Evolutionary conservation across 2,797 vertebrate genomes (phyloP).

Genomic region (Sebastes miniatus): DNA sequence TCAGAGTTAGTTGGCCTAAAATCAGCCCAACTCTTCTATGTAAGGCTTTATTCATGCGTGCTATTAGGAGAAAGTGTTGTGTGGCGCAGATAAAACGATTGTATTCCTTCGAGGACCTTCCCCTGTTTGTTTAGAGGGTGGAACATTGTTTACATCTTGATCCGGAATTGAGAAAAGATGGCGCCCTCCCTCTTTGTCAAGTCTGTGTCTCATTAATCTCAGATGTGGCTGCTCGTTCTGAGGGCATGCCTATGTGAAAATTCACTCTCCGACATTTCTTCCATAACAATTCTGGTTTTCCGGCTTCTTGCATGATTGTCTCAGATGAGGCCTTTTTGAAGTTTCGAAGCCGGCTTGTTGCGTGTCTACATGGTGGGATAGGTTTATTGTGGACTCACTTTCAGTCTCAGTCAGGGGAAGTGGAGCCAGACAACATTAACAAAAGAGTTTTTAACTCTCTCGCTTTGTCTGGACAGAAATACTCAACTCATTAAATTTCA

Average conservation of each 20-base stretch:
- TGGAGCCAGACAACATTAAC: slow-evolving; percentile 11
- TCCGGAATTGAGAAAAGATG: slow-evolving; percentile 63
- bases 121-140: slow-evolving; percentile 69
- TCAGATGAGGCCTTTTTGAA: slow-evolving; percentile 39
- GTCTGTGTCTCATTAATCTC: slow-evolving; percentile 67
- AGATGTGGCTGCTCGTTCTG: slow-evolving; percentile 60
- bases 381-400: slow-evolving; percentile 30
- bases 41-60: slow-evolving; percentile 13
- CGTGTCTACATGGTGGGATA: slow-evolving; percentile 17
- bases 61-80: slow-evolving; percentile 69
- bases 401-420: background rate
- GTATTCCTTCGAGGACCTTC: slow-evolving; percentile 53
- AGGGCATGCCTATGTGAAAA: slow-evolving; percentile 28
- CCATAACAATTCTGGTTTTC: slow-evolving; percentile 38
- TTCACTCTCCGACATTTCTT: slow-evolving; percentile 28
- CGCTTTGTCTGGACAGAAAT: background rate
- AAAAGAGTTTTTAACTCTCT: background rate
- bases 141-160: slow-evolving; percentile 68
- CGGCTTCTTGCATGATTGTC: slow-evolving; percentile 13
- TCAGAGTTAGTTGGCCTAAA: slow-evolving; percentile 22
- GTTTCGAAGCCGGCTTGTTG: slow-evolving; percentile 19
- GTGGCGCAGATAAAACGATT: slow-evolving; percentile 57
- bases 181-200: slow-evolving; percentile 47
- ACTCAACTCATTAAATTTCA: slow-evolving; percentile 2
- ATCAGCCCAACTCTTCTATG: background rate